Percentiles rank a stretch among this genome's conserved stretches.
Conservation (phyloP, 2,888 invertebrate genomes). For the Phorcus lineatus region DNA sequence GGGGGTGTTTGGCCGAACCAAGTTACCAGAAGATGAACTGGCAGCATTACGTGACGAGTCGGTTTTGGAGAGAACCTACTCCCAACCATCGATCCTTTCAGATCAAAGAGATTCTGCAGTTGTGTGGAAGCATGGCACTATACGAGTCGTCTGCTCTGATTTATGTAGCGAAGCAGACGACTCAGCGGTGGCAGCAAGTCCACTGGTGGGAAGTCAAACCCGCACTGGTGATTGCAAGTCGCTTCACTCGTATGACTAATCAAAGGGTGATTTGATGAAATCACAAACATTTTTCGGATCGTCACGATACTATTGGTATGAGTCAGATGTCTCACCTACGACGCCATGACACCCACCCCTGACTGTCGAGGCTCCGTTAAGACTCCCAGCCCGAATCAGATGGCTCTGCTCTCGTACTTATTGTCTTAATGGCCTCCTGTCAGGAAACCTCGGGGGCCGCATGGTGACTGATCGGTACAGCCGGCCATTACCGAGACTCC, state of each 20-base stretch:
- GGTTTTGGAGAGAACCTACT: background rate
- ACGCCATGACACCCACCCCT: too few species aligned
- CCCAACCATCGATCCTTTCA: background rate
- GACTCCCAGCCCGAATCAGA: too few species aligned
- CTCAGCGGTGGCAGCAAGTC: background rate
- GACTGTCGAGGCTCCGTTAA: too few species aligned
- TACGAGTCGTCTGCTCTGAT: constrained; percentile 9
- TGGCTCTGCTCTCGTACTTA: too few species aligned
- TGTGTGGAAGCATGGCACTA: background rate
- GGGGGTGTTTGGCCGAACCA: too few species aligned
- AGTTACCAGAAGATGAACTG: background rate
- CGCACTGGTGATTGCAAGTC: background rate
- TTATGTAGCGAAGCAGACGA: constrained; percentile 6
- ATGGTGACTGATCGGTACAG: too few species aligned
- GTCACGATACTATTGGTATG: too few species aligned
- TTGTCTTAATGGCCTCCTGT: too few species aligned
- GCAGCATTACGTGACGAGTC: background rate
- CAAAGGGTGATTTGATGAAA: constrained; percentile 8
- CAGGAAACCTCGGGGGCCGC: too few species aligned
- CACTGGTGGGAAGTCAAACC: background rate
- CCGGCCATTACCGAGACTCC: too few species aligned
- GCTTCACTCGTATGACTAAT: background rate
- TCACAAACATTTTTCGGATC: background rate
- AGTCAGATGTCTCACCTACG: too few species aligned
- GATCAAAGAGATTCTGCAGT: background rate